Conservation (phyloP, 92 coral and sea anemone genomes). For the Umimayanthus kanabou region DNA sequence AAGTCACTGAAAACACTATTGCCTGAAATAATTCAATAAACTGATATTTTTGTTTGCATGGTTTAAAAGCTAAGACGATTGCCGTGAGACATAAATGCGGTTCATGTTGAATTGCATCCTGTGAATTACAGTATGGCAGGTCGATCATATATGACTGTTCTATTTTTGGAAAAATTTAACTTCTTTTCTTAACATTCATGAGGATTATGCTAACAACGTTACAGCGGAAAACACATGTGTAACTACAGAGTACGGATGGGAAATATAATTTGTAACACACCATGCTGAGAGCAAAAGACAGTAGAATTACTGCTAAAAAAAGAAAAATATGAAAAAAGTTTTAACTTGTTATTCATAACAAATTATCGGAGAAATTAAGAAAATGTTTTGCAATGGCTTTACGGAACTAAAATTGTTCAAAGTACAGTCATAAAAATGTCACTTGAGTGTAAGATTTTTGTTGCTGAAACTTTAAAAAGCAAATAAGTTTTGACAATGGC, state of each 20-base stretch:
- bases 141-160: background rate
- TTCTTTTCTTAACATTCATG: background rate
- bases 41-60: conserved; percentile 11
- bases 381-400: background rate
- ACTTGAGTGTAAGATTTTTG: background rate
- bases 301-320: background rate
- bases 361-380: background rate
- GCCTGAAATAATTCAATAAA: conserved; percentile 4
- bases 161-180: background rate
- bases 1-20: background rate
- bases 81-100: conserved; percentile 22
- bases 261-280: no score
- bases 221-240: background rate
- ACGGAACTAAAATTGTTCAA: background rate
- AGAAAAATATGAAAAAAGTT: background rate
- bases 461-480: background rate
- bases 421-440: background rate
- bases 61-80: background rate
- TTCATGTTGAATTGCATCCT: background rate
- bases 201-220: background rate
- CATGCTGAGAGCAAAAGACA: no score
- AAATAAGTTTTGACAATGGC: no score
- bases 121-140: background rate
- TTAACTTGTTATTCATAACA: background rate
- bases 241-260: background rate